A percentile compares a stretch with the other conserved stretches of the same genome.
phyloP scores from a whole-genome alignment of 2,113 vertebrate species.

The Nothoprocta pentlandii region DNA sequence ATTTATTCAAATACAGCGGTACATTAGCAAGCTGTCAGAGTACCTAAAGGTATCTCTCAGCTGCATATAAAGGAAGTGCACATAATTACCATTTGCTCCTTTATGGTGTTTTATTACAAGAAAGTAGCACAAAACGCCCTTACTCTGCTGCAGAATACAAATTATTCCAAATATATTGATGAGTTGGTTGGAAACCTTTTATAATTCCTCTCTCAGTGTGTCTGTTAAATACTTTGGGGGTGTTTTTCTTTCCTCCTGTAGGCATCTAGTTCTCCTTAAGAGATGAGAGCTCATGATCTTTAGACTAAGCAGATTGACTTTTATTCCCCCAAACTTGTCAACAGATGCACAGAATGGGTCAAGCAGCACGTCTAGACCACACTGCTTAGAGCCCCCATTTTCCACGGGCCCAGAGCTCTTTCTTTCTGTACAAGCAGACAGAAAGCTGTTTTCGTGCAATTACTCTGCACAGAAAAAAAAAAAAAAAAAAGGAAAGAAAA shows the following conservation, averaged over 20 bases:
- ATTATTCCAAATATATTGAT: not conserved
- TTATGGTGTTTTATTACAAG: conserved; percentile 29
- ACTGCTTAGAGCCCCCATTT: not conserved
- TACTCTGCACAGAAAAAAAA: not conserved
- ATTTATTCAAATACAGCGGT: conserved; percentile 52
- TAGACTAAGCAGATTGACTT: conserved; percentile 5
- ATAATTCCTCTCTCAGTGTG: not conserved
- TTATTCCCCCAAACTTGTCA: not conserved
- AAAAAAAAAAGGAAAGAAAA: not conserved
- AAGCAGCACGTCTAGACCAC: not conserved
- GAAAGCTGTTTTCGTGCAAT: not conserved
- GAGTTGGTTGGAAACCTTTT: not conserved
- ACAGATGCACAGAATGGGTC: not conserved
- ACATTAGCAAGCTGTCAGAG: conserved; percentile 69
- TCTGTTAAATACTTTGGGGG: not conserved
- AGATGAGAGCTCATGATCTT: not conserved
- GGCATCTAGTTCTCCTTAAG: not conserved
- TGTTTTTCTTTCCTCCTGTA: not conserved
- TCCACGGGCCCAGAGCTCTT: not conserved
- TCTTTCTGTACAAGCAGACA: not conserved
- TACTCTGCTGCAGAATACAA: not conserved
- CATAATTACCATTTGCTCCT: conserved; percentile 51
- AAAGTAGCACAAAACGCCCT: conserved; percentile 4
- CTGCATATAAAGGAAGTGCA: conserved; percentile 28
- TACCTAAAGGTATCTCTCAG: conserved; percentile 52